Percentiles rank a stretch among this genome's conserved stretches.
Evolutionary conservation across 1,140 invertebrate species (phyloP).

Genomic region (Zaprionus kolodkinae): DNA sequence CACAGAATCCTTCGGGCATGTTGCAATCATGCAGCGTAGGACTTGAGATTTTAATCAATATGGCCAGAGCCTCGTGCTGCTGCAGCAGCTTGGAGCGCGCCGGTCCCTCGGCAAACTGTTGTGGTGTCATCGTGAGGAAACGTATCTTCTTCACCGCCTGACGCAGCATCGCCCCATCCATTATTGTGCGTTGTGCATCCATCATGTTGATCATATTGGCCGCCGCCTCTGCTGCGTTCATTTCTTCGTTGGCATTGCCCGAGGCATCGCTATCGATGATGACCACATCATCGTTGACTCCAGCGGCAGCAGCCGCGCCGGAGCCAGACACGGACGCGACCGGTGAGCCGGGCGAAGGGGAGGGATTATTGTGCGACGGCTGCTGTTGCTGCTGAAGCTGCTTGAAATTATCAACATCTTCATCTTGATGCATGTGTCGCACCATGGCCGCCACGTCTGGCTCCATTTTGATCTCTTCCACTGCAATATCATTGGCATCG

Average conservation of each 20-base stretch:
- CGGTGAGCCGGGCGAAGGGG: slow-evolving; percentile 16
- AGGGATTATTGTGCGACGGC: slow-evolving; percentile 11
- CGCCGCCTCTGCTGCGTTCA: slow-evolving; percentile 42
- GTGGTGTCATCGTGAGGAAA: slow-evolving; percentile 90
- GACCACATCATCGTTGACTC: slow-evolving; percentile 58
- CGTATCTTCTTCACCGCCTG: slow-evolving; percentile 88
- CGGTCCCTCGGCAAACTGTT: slow-evolving; percentile 92
- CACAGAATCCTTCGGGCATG: slow-evolving; percentile 89
- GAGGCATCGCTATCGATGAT: slow-evolving; percentile 76
- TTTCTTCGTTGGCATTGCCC: slow-evolving; percentile 55
- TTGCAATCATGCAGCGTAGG: slow-evolving; percentile 86
- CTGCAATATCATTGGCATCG: slow-evolving; percentile 36
- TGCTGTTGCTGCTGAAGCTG: slow-evolving; percentile 20
- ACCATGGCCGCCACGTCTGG: slow-evolving; percentile 78
- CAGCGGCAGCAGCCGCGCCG: neutral
- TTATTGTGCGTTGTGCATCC: slow-evolving; percentile 73
- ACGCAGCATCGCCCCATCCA: slow-evolving; percentile 67
- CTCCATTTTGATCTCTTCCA: slow-evolving; percentile 82
- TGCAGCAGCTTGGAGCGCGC: slow-evolving; percentile 89
- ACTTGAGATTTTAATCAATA: slow-evolving; percentile 92
- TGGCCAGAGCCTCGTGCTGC: slow-evolving; percentile 90
- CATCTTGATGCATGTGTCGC: slow-evolving; percentile 71
- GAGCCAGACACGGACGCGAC: neutral
- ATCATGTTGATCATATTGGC: slow-evolving; percentile 72
- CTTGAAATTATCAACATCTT: slow-evolving; percentile 55